Evolutionary conservation across 1,140 invertebrate genomes (phyloP), one percentile per base, ranked within the genome.

Genomic region (Littorina saxatilis): DNA sequence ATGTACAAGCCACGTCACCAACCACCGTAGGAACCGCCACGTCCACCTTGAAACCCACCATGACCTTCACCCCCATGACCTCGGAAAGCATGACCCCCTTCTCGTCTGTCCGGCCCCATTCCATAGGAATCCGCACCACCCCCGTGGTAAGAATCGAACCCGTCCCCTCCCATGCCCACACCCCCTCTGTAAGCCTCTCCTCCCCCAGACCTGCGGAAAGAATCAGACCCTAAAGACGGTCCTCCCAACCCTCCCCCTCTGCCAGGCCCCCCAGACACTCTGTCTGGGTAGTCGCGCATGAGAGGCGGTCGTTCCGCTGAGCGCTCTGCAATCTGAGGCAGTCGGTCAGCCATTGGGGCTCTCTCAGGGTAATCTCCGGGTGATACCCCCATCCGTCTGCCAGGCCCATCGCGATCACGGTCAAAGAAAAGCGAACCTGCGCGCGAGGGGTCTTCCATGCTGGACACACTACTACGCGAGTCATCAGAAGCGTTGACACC

Each of bases 281-380:
- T n/a, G 39, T 73, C 70, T 11, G 40, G 20, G 39, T 50, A 73
- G 50, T 50, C 70, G 9, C 23, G 23, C 9, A 47, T 7, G 2
- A 32, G 20, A n/a, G 43, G 70, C 29, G 39, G 39, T n/a, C 76
- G 29, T 7, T 78, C 76, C 9, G 76, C 7, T 50, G 39, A n/a
- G 13, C 76, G 29, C 17, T 78, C 76, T 17, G 76, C 7, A 29
- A 63, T 32, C 35, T 35, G 17, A 40, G 32, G 32, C 23, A 39
- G 66, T 5, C 35, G 32, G 3, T 68, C 66, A 20, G 66, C 32
- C 9, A 37, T 9, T 1, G 9, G 40, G 43, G 39, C 23, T 39
- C 76, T 78, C 29, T 78, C 76, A 4, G 76, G 29, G 43, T 63
- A 78, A 20, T 78, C 76, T 15, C 39, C 35, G 1, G 76, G 76